phyloP scores from a whole-genome alignment of 2,888 invertebrate species.

The Leptothorax acervorum region DNA sequence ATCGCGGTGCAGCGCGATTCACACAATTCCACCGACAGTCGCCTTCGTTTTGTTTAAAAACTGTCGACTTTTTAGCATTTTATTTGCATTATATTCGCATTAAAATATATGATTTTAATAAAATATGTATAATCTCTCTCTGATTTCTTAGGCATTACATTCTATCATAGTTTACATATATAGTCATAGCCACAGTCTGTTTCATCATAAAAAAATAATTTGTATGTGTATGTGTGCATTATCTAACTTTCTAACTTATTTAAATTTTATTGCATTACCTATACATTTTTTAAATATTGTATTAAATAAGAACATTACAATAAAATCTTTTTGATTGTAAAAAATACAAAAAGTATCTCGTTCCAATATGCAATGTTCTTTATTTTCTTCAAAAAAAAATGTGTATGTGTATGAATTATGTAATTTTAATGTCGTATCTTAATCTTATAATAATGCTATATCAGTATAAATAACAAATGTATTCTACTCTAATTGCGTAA shows the following conservation, averaged over 20 bases:
- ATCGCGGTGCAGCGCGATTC: neutral
- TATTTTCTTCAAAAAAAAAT: neutral
- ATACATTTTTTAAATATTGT: neutral
- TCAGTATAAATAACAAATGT: neutral
- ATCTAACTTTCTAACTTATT: neutral
- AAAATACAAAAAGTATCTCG: neutral
- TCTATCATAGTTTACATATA: neutral
- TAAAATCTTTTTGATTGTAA: neutral
- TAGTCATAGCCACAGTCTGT: neutral
- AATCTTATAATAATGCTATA: neutral
- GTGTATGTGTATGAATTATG: neutral
- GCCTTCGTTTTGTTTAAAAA: neutral
- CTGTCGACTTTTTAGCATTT: neutral
- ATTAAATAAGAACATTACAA: neutral
- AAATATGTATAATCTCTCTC: neutral
- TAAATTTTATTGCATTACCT: neutral
- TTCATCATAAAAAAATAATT: neutral
- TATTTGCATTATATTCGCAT: neutral
- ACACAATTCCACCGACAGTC: neutral
- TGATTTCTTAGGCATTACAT: neutral
- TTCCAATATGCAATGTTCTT: neutral
- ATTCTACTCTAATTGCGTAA: neutral
- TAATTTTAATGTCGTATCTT: neutral
- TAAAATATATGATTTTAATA: neutral
- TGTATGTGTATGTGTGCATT: neutral